A percentile compares a stretch with the other conserved stretches of the same genome.
phyloP scores from a whole-genome alignment of 2,888 invertebrate species.

The Marasmarcha lunaedactyla region DNA sequence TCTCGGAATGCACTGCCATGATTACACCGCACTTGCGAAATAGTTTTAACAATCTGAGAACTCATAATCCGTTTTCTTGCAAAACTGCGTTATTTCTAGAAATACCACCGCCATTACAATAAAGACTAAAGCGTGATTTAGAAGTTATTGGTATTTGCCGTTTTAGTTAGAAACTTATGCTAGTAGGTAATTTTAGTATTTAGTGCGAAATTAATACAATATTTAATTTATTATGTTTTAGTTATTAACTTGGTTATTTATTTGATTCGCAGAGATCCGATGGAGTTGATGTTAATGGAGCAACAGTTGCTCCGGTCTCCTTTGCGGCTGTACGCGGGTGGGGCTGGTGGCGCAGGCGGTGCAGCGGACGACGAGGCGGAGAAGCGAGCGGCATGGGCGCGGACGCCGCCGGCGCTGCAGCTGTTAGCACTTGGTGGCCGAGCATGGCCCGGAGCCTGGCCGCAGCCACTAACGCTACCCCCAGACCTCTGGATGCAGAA shows the following conservation, averaged over 20 bases:
- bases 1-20: slow-evolving; percentile 12
- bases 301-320: slow-evolving; percentile 79
- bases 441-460: slow-evolving; percentile 88
- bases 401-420: slow-evolving; percentile 54
- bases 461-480: slow-evolving; percentile 86
- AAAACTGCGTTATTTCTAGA: neutral
- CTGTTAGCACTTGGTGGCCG: slow-evolving; percentile 72
- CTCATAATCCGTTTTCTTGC: too few relatives aligned
- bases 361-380: slow-evolving; percentile 68
- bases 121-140: slow-evolving; percentile 9
- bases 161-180: slow-evolving; percentile 1
- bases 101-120: neutral
- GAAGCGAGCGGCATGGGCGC: slow-evolving; percentile 68
- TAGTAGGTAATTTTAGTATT: slow-evolving; percentile 7
- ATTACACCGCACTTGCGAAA: slow-evolving; percentile 16
- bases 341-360: too few relatives aligned
- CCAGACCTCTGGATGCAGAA: slow-evolving; percentile 96
- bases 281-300: slow-evolving; percentile 84
- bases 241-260: too few relatives aligned
- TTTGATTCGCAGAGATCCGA: slow-evolving; percentile 73
- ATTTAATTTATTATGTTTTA: too few relatives aligned
- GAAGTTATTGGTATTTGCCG: slow-evolving; percentile 19
- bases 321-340: slow-evolving; percentile 75
- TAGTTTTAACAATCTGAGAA: slow-evolving; percentile 9
- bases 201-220: neutral